Evolutionary conservation across 2,797 vertebrate species (phyloP).

Genomic region (Alcedo atthis): DNA sequence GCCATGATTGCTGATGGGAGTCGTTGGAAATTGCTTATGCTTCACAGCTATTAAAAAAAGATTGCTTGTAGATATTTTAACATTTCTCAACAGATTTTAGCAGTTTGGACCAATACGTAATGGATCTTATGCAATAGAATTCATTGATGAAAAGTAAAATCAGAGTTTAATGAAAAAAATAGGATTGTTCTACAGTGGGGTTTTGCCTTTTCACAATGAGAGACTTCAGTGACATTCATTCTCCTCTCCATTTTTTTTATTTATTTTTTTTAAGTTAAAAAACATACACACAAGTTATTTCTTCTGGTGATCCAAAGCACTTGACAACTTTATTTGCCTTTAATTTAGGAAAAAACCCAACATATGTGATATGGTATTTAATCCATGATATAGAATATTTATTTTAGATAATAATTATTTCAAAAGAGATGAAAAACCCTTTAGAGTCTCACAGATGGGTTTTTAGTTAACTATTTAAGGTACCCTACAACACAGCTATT

Average conservation of each 20-base stretch:
- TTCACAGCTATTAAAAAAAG: background rate
- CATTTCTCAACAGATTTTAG: background rate
- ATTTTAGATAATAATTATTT: background rate
- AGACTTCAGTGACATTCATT: background rate
- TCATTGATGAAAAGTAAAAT: background rate
- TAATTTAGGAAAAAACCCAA: background rate
- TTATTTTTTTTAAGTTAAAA: background rate
- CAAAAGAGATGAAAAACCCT: background rate
- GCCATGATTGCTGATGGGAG: fast-evolving
- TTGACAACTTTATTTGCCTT: background rate
- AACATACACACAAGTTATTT: background rate
- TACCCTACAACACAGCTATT: background rate
- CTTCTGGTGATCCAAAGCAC: background rate
- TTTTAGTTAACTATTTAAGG: background rate
- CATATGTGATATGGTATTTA: background rate
- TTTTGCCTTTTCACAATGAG: background rate
- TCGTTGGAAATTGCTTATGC: background rate
- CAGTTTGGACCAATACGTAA: background rate
- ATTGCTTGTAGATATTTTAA: background rate
- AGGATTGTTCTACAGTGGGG: fast-evolving
- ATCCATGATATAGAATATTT: background rate
- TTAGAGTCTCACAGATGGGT: background rate
- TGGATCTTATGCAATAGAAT: background rate
- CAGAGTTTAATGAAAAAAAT: background rate
- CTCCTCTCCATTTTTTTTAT: fast-evolving